phyloP scores from a whole-genome alignment of 2,888 invertebrate genomes.

The Mimachlamys varia region DNA sequence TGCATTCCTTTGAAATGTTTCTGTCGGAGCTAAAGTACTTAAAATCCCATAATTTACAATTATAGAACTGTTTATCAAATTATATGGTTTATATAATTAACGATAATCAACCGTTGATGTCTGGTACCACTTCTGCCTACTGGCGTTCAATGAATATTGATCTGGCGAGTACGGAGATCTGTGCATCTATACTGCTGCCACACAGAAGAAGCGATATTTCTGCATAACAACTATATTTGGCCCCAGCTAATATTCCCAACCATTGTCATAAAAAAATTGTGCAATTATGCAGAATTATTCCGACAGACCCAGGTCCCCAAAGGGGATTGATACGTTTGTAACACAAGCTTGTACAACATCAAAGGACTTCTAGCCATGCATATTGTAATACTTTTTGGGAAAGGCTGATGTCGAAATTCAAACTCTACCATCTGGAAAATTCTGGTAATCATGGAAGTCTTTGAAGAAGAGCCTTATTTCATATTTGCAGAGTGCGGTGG shows the following conservation, averaged over 20 bases:
- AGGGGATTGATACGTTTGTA: slow-evolving; percentile 33
- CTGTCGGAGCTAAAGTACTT: neutral
- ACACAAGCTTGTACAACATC: neutral
- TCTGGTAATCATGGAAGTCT: slow-evolving; percentile 15
- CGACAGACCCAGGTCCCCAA: neutral
- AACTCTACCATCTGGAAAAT: slow-evolving; percentile 29
- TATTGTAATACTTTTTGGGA: slow-evolving; percentile 34
- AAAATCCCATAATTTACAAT: slow-evolving; percentile 3
- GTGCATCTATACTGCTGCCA: neutral
- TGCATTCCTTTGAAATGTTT: neutral
- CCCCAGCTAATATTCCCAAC: slow-evolving; percentile 15
- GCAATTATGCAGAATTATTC: slow-evolving; percentile 36
- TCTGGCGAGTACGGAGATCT: neutral
- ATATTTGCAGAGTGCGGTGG: slow-evolving; percentile 16
- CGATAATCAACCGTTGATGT: neutral
- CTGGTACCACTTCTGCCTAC: slow-evolving; percentile 6
- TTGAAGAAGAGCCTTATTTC: slow-evolving; percentile 21
- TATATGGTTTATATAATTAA: slow-evolving; percentile 32
- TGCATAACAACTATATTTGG: slow-evolving; percentile 31
- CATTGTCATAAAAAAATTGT: slow-evolving; percentile 32
- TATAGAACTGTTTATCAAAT: slow-evolving; percentile 6
- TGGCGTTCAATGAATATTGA: slow-evolving; percentile 1
- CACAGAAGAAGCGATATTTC: neutral
- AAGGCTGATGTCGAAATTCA: slow-evolving; percentile 19
- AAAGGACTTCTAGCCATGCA: neutral